These are phyloP conservation scores for Tribolium freemani DNA, from an alignment of 2,888 invertebrate species.

Conservation along the genomic window DNA sequence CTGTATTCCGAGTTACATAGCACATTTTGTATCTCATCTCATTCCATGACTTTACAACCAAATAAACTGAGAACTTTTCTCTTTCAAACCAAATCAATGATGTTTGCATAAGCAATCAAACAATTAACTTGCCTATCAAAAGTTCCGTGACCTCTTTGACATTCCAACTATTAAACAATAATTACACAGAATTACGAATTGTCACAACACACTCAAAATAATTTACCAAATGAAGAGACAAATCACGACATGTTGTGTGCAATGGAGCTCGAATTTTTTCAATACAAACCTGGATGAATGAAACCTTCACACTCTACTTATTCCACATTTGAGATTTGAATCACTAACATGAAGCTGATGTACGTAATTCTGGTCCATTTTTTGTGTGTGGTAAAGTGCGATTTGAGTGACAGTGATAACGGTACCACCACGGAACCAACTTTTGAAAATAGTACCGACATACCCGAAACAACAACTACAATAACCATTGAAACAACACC, in stretches of 20 bases:
- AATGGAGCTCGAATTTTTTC: neutral
- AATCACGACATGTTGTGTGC: neutral
- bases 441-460: neutral
- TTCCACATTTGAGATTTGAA: neutral
- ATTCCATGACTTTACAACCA: neutral
- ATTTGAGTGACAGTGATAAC: neutral
- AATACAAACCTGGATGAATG: constrained; percentile 13
- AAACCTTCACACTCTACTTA: neutral
- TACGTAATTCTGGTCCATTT: neutral
- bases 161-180: constrained; percentile 24
- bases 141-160: constrained; percentile 24
- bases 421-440: neutral
- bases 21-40: neutral
- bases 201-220: neutral
- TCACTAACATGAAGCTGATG: constrained; percentile 5
- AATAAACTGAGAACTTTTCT: neutral
- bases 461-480: neutral
- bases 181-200: neutral
- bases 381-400: neutral
- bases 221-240: neutral
- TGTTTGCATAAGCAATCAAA: neutral
- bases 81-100: neutral
- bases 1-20: neutral
- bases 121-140: neutral
- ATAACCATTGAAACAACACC: neutral